Evolutionary conservation across 2,113 vertebrate genomes (phyloP), one percentile per base, ranked within the genome.

Genomic region (Falco punctatus): DNA sequence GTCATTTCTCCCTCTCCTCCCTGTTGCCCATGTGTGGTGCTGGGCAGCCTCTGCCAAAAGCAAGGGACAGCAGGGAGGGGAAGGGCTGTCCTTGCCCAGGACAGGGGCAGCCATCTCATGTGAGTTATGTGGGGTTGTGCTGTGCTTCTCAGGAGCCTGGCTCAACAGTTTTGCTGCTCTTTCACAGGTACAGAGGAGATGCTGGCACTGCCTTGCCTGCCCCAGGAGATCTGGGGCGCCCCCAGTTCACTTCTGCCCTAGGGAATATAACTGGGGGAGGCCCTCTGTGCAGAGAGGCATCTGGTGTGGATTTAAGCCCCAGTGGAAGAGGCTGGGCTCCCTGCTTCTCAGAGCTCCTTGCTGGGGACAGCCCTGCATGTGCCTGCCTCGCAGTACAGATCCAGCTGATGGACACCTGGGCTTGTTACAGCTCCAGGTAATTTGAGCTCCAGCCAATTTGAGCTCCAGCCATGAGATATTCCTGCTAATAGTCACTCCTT

Each of bases 121-220:
- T 1, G 4, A 13, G 15, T 22, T 33, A 12, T 4, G 18, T 3
- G 48, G 21, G 57, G 40, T 48, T 1, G 13, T 9, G 13, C 46
- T 27, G 38, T 9, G 26, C 26, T 7, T 22, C 26, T 22, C 1
- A 1, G 18, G n/a, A 51, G 24, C 54, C 32, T 33, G 20, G 57
- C 58, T 1, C 2, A 17, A 19, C 0, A 1, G 23, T 49, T 72
- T 42, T 4, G 1, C n/a, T 58, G 21, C 11, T 13, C 24, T 52
- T 73, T 6, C 1, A 1, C 59, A 74, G 78, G 52, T 38, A 15
- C 26, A 9, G 52, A 51, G 7, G 27, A 59, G 33, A 38, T 1
- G 2, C 19, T 0, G 7, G 13, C 0, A 2, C 23, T 5, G 14
- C 48, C 18, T 32, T n/a, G 28, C 57, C 23, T 2, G 2, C 18